phyloP scores from a whole-genome alignment of 2,888 invertebrate genomes.

The Xanthostigma xanthostigma region DNA sequence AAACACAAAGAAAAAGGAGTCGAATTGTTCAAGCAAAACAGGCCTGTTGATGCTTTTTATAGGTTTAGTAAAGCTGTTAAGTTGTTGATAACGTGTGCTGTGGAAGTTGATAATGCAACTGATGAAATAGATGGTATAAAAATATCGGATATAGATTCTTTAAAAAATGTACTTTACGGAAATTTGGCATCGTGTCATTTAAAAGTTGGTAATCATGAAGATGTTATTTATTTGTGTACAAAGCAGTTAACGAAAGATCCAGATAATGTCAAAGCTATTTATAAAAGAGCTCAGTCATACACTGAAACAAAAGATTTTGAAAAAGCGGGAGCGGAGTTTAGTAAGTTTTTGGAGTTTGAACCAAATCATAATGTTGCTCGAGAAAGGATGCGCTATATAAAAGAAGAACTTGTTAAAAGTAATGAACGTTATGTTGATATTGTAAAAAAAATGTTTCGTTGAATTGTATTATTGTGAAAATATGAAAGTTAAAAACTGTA shows the following conservation, averaged over 20 bases:
- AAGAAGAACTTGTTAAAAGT: conserved; percentile 39
- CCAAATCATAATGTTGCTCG: conserved; percentile 48
- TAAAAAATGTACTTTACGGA: conserved; percentile 56
- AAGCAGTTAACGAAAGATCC: conserved; percentile 26
- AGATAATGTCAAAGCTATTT: conserved; percentile 32
- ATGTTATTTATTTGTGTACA: conserved; percentile 45
- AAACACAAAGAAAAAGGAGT: conserved; percentile 38
- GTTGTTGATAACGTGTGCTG: conserved; percentile 48
- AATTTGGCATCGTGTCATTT: conserved; percentile 75
- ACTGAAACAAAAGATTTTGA: conserved; percentile 45
- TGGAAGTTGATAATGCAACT: conserved; percentile 28
- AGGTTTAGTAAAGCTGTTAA: conserved; percentile 62
- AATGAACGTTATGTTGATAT: conserved; percentile 39
- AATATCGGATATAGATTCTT: conserved; percentile 34
- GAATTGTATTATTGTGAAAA: background rate
- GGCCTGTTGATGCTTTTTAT: conserved; percentile 51
- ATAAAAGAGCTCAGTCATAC: conserved; percentile 33
- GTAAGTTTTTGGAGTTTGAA: conserved; percentile 38
- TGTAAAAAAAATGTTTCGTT: conserved; percentile 35
- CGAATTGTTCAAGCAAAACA: conserved; percentile 44
- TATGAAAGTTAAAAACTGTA: no score
- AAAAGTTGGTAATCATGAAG: conserved; percentile 46
- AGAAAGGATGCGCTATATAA: conserved; percentile 39
- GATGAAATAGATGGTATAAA: conserved; percentile 34
- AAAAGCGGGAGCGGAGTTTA: conserved; percentile 43